Conservation (phyloP, 2,888 invertebrate genomes). For the Drosophila monieri region DNA sequence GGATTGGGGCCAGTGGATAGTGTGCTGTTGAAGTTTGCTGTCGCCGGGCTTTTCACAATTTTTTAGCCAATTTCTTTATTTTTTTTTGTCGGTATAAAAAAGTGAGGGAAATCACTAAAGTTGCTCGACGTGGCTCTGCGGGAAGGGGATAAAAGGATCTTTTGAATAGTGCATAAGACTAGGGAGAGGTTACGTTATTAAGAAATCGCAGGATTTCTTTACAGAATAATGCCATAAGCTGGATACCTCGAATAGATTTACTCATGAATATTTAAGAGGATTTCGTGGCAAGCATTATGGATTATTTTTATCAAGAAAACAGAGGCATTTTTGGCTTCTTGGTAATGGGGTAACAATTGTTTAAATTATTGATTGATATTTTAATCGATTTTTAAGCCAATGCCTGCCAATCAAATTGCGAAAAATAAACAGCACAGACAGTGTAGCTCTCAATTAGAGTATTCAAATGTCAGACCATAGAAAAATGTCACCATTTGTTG, state of each 20-base stretch:
- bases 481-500: constrained; percentile 11
- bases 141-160: constrained; percentile 6
- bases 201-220: neutral
- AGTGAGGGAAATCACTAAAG: constrained; percentile 34
- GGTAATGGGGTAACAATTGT: too few relatives aligned
- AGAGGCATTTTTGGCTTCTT: too few relatives aligned
- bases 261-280: neutral
- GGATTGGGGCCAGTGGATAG: constrained; percentile 5
- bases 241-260: neutral
- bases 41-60: constrained; percentile 38
- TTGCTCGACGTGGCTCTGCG: constrained; percentile 19
- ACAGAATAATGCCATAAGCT: neutral
- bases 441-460: constrained; percentile 15
- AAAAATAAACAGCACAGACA: neutral
- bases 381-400: neutral
- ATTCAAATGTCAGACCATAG: constrained; percentile 15
- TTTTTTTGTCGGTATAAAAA: constrained; percentile 34
- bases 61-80: constrained; percentile 45
- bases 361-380: neutral
- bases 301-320: too few relatives aligned
- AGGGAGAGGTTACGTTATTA: neutral
- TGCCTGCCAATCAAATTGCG: neutral
- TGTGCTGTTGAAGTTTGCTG: constrained; percentile 36
- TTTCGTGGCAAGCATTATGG: neutral
- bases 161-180: neutral